phyloP scores from a whole-genome alignment of 2,113 vertebrate genomes.

The Spermophilus dauricus region DNA sequence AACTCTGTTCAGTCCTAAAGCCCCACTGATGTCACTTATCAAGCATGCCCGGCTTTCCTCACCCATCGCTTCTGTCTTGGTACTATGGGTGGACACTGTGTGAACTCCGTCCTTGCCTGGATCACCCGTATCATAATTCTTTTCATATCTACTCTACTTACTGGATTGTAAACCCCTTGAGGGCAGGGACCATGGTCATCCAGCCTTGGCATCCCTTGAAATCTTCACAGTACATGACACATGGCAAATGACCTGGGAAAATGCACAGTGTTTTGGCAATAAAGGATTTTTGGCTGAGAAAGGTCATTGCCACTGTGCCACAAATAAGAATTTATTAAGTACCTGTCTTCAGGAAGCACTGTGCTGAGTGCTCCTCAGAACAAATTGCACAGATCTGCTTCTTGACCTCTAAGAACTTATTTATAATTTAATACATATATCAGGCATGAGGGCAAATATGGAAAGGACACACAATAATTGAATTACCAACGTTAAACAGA shows the following conservation, averaged over 20 bases:
- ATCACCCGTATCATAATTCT: not conserved
- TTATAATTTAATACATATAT: constrained; percentile 81
- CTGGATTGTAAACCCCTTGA: not conserved
- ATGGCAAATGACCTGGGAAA: not conserved
- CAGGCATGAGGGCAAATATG: constrained; percentile 73
- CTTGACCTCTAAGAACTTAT: constrained; percentile 81
- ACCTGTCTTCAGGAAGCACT: not conserved
- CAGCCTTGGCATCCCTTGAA: not conserved
- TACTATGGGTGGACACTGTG: not conserved
- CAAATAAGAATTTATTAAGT: not conserved
- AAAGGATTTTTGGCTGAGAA: not conserved
- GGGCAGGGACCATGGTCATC: not conserved
- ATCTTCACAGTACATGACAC: not conserved
- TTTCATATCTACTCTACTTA: not conserved
- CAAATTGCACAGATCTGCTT: constrained; percentile 63
- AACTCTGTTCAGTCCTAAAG: not conserved
- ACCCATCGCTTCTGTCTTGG: not conserved
- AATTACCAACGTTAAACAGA: constrained; percentile 82
- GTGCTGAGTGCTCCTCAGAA: constrained; percentile 33
- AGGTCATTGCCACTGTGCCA: not conserved
- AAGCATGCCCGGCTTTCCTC: not conserved
- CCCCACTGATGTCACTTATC: not conserved
- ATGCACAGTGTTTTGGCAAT: not conserved
- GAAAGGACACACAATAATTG: constrained; percentile 79
- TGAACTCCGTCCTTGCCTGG: not conserved